Percentiles rank a stretch among this genome's conserved stretches.
Conservation (phyloP, 2,113 vertebrate genomes). For the Mixornis gularis region DNA sequence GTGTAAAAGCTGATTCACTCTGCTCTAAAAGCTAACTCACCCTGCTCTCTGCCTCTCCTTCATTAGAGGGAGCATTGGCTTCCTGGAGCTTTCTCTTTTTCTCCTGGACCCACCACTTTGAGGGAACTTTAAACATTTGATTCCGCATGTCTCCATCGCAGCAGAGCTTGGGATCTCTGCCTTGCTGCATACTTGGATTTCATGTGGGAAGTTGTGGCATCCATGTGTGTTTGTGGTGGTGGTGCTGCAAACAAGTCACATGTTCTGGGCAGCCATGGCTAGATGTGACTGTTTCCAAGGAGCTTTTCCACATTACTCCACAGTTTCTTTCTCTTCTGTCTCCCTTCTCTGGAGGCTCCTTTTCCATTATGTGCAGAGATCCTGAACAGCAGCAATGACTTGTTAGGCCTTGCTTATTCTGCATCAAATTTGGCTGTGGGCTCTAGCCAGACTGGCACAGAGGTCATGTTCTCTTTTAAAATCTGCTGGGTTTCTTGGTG, state of each 20-base stretch:
- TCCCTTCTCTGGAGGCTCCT: neutral
- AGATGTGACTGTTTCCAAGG: neutral
- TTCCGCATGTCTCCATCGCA: neutral
- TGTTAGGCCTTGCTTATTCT: neutral
- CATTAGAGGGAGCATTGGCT: neutral
- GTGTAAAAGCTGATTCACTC: neutral
- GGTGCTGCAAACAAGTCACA: neutral
- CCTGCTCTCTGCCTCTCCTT: neutral
- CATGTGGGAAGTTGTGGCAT: neutral
- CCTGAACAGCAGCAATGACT: neutral
- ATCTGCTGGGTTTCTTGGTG: neutral
- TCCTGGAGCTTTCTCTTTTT: neutral
- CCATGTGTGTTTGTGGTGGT: neutral
- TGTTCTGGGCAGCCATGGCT: neutral
- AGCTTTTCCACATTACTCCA: neutral
- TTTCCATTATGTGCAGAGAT: neutral
- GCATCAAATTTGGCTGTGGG: neutral
- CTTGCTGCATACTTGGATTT: accelerated
- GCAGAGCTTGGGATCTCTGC: neutral
- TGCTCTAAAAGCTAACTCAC: neutral
- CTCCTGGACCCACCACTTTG: too few species aligned
- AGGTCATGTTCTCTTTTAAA: neutral
- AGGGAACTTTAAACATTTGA: neutral
- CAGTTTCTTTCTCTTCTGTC: neutral
- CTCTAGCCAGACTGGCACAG: neutral